Evolutionary conservation across 2,888 invertebrate genomes (phyloP).

Genomic region (Pardosa pseudoannulata): DNA sequence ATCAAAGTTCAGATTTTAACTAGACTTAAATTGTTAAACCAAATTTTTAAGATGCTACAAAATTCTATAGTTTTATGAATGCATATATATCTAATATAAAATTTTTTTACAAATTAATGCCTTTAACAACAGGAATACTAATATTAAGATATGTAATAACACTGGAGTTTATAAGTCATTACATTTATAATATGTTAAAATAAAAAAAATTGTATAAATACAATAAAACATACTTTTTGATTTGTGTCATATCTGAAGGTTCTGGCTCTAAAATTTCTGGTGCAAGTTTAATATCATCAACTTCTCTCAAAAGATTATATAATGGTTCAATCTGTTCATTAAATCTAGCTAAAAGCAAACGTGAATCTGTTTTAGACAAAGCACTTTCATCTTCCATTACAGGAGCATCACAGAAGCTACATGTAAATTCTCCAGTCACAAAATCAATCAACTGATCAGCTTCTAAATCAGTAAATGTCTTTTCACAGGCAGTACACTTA

Average conservation of each 20-base stretch:
- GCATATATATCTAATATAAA: no score
- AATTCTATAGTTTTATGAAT: no score
- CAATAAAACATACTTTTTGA: constrained; percentile 59
- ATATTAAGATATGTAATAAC: no score
- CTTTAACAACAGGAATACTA: no score
- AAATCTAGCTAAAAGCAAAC: constrained; percentile 91
- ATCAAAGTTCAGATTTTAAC: no score
- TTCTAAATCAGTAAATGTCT: constrained; percentile 96
- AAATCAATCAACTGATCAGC: constrained; percentile 93
- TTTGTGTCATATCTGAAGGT: constrained; percentile 80
- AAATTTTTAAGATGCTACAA: no score
- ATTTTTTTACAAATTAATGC: no score
- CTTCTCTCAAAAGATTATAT: constrained; percentile 91
- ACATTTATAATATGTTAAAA: not conserved
- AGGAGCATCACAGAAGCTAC: constrained; percentile 91
- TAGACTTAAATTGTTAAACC: no score
- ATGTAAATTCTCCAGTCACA: constrained; percentile 89
- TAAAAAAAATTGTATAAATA: not conserved
- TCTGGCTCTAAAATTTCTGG: constrained; percentile 96
- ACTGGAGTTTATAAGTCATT: no score
- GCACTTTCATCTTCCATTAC: constrained; percentile 97
- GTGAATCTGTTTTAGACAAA: constrained; percentile 93
- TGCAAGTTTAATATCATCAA: constrained; percentile 93
- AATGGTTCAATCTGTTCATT: constrained; percentile 95
- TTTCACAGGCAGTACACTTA: constrained; percentile 92